Evolutionary conservation across 2,888 invertebrate genomes (phyloP), one percentile per base, ranked within the genome.

Genomic region (Seira musarum): DNA sequence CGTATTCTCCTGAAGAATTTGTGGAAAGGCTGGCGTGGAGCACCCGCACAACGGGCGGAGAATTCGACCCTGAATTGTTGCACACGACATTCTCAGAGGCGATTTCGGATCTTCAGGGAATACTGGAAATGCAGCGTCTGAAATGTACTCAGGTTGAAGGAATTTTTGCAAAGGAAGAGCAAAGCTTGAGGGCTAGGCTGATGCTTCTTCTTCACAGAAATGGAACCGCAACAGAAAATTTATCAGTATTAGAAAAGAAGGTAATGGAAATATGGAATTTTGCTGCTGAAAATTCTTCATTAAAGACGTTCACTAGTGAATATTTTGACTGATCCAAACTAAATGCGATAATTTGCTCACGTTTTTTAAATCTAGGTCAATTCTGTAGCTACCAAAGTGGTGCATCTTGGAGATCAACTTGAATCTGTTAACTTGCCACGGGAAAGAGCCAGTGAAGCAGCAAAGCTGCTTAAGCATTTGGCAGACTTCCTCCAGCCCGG

Each of bases 361-460:
- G 6, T 24, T 68, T 72, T 35, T 19, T 24, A 30, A 35, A 67
- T 30, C 10, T 71, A 86, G 86, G 86, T 99, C 88, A 98, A 98
- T 87, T 94, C 95, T 77, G 99, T 99, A 63, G 98, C 99, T 0
- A 97, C 97, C 0, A 96, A 98, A 90, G 99, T 99, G 0, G 93
- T 99, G 65, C 98, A 99, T 89, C 92, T 99, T n/a, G 99, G 99
- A 0, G 99, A 99, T 89, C 99, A 99, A 88, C 90, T 99, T 63
- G 99, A 99, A 87, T 97, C 96, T 84, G 97, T 99, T 0, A 95
- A 98, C 88, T 96, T 95, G 0, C 99, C 99, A 0, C 90, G 99
- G 76, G 94, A 97, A 17, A 91, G 99, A 79, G 97, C 98, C 0
- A 96, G 96, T 0, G 99, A 99, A 87, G 99, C 99, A 0, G 94